These are phyloP conservation scores for Drosophila subsilvestris DNA, from an alignment of 2,888 invertebrate genomes.

Conservation along the genomic window DNA sequence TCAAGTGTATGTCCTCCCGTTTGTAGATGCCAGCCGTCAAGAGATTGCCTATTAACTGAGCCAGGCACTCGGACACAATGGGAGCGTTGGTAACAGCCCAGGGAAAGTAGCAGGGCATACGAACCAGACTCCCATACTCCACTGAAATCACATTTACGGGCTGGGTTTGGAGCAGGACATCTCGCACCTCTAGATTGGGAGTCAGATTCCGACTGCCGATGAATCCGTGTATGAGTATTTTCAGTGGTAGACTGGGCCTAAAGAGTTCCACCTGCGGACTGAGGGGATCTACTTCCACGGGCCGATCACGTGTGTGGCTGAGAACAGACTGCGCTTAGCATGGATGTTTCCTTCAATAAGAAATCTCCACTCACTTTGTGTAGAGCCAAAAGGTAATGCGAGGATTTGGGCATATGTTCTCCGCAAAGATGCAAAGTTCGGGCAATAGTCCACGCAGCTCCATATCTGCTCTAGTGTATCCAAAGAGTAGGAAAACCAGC, in stretches of 20 bases:
- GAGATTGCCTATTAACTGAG: constrained; percentile 86
- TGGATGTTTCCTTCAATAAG: too few relatives aligned
- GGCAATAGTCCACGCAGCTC: constrained; percentile 34
- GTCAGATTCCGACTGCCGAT: constrained; percentile 86
- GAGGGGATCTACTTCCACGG: constrained; percentile 84
- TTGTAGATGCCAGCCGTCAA: constrained; percentile 83
- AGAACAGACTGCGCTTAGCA: background rate
- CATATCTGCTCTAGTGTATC: constrained; percentile 5
- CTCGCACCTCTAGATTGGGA: constrained; percentile 87
- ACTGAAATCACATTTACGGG: constrained; percentile 87
- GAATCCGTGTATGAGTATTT: constrained; percentile 87
- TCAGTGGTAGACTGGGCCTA: constrained; percentile 84
- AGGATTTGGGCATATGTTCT: constrained; percentile 85
- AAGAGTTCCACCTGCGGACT: constrained; percentile 54
- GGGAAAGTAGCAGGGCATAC: constrained; percentile 86
- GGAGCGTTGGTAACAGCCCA: constrained; percentile 86
- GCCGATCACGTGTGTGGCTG: constrained; percentile 64
- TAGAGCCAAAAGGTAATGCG: constrained; percentile 87
- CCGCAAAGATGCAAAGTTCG: constrained; percentile 62
- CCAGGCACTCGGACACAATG: constrained; percentile 86
- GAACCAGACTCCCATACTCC: constrained; percentile 87
- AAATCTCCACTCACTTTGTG: constrained; percentile 85
- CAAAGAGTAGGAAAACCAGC: constrained; percentile 12
- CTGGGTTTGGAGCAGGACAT: constrained; percentile 86
- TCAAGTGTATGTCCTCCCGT: constrained; percentile 85